These are phyloP conservation scores for Orthonevra nobilis DNA, from an alignment of 2,888 invertebrate species.

Conservation along the genomic window DNA sequence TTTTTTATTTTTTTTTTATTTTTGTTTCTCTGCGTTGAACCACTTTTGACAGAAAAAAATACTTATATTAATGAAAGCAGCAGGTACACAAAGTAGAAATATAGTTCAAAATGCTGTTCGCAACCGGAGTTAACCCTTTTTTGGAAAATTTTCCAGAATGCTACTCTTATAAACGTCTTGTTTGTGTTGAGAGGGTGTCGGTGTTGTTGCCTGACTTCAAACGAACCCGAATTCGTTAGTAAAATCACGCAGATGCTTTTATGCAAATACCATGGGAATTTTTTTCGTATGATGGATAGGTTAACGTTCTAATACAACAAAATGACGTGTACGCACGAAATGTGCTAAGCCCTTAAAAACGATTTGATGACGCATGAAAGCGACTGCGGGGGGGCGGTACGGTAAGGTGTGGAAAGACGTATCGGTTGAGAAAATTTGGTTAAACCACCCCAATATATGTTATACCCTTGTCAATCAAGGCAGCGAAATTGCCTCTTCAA, in stretches of 20 bases:
- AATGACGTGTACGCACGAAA: slow-evolving; percentile 53
- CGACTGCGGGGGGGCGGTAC: neutral
- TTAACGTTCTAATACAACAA: slow-evolving; percentile 39
- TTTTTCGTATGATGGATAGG: slow-evolving; percentile 57
- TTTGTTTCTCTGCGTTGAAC: slow-evolving; percentile 30
- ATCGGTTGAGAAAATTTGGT: slow-evolving; percentile 21
- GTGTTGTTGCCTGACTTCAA: slow-evolving; percentile 27
- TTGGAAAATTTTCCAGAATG: neutral
- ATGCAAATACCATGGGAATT: slow-evolving; percentile 52
- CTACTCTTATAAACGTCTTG: slow-evolving; percentile 17
- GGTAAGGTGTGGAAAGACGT: neutral
- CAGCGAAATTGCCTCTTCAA: slow-evolving; percentile 34
- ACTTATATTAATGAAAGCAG: neutral
- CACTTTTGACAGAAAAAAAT: slow-evolving; percentile 20
- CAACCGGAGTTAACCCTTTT: neutral
- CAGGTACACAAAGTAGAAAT: neutral
- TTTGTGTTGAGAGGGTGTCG: slow-evolving; percentile 16
- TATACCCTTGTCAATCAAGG: slow-evolving; percentile 50
- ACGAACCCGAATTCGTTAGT: slow-evolving; percentile 55
- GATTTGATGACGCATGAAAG: slow-evolving; percentile 46
- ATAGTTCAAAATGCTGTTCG: slow-evolving; percentile 3
- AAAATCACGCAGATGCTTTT: slow-evolving; percentile 65
- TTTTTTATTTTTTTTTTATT: slow-evolving; percentile 30
- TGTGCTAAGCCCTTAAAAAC: slow-evolving; percentile 4
- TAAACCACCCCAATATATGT: slow-evolving; percentile 39